phyloP scores from a whole-genome alignment of 2,113 vertebrate genomes.

The Panthera leo region DNA sequence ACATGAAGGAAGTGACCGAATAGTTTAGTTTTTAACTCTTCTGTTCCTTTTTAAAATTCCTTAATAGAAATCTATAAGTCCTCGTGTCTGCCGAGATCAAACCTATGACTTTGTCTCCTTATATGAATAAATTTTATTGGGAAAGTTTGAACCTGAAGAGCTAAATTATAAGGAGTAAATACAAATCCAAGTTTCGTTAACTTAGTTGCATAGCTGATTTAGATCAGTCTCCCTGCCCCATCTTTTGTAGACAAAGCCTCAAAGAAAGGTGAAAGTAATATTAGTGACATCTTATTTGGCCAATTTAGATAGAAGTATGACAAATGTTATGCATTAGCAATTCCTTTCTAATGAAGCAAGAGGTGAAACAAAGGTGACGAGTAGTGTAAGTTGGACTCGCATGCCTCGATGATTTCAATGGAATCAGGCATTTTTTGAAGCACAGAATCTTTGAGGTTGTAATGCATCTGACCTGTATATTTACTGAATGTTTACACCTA shows the following conservation, averaged over 20 bases:
- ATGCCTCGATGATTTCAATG: neutral
- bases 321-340: neutral
- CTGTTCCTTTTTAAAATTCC: neutral
- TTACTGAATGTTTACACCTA: neutral
- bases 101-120: neutral
- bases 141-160: neutral
- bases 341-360: neutral
- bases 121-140: neutral
- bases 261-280: neutral
- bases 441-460: neutral
- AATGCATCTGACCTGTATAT: neutral
- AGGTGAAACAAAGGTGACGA: neutral
- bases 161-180: neutral
- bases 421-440: conserved; percentile 6
- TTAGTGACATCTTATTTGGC: neutral
- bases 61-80: neutral
- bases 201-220: neutral
- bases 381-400: neutral
- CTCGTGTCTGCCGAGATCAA: neutral
- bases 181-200: conserved; percentile 21
- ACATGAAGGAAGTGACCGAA: neutral
- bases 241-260: neutral
- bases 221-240: neutral
- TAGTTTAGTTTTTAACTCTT: neutral
- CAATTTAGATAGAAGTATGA: neutral